These are phyloP conservation scores for Tachina fera DNA, from an alignment of 2,888 invertebrate species.

Conservation along the genomic window DNA sequence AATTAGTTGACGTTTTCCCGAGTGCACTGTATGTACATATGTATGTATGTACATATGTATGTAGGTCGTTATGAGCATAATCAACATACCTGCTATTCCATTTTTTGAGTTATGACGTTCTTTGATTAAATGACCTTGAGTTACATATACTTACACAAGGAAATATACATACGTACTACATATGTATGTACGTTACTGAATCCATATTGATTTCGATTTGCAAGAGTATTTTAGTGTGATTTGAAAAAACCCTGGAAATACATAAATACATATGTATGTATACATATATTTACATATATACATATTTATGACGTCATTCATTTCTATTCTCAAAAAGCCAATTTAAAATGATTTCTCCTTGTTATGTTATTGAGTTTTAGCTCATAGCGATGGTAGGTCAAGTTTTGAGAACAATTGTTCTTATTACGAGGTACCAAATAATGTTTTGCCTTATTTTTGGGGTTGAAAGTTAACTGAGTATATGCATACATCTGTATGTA, in stretches of 20 bases:
- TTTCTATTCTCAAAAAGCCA: constrained; percentile 9
- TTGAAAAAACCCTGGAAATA: neutral
- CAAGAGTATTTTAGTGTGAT: no score
- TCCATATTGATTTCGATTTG: constrained; percentile 21
- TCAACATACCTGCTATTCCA: no score
- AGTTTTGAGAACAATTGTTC: constrained; percentile 33
- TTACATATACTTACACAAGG: constrained; percentile 45
- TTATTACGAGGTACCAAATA: neutral
- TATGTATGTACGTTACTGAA: no score
- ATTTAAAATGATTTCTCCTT: constrained; percentile 18
- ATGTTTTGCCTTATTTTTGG: neutral
- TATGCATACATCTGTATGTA: no score
- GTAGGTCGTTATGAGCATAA: neutral
- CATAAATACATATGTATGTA: neutral
- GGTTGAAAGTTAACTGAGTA: constrained; percentile 3
- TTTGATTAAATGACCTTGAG: no score
- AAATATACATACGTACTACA: constrained; percentile 32
- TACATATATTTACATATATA: neutral
- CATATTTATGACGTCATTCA: constrained; percentile 57
- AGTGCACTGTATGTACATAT: neutral
- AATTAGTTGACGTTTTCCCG: no score
- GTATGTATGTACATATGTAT: neutral
- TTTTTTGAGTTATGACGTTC: no score
- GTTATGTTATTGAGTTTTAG: constrained; percentile 39
- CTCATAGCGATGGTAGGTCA: constrained; percentile 66